These are phyloP conservation scores for Tryphoninae sp. DNA, from an alignment of 2,888 invertebrate species.

Conservation along the genomic window DNA sequence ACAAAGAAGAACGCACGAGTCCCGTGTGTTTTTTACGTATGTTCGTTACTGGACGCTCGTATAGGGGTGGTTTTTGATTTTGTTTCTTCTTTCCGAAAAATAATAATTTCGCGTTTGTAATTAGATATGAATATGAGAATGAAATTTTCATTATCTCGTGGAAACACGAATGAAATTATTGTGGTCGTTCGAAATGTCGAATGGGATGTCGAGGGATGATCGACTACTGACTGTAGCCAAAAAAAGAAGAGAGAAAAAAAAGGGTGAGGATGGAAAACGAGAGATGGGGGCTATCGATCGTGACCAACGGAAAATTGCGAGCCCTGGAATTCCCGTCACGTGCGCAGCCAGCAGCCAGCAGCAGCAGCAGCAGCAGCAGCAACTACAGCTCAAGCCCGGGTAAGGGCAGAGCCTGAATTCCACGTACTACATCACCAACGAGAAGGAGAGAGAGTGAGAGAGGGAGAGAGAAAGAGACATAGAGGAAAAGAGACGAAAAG, in stretches of 20 bases:
- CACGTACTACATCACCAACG: constrained; percentile 49
- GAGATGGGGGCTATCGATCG: constrained; percentile 47
- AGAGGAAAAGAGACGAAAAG: constrained; percentile 12
- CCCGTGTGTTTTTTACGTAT: not conserved
- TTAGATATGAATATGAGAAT: no score
- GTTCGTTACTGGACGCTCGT: no score
- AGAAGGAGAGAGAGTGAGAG: constrained; percentile 8
- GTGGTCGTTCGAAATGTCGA: not conserved
- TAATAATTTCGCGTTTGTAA: no score
- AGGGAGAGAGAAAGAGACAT: constrained; percentile 20
- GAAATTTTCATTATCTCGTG: not conserved
- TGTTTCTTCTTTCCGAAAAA: no score
- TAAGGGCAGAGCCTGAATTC: constrained; percentile 55
- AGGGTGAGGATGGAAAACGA: not conserved
- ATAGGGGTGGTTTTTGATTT: no score
- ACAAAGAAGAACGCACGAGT: not conserved
- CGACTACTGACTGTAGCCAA: not conserved
- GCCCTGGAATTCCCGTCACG: constrained; percentile 61
- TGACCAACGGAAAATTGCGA: constrained; percentile 54
- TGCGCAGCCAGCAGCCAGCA: constrained; percentile 63
- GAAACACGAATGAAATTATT: not conserved
- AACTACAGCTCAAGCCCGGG: constrained; percentile 53
- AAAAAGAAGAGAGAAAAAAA: not conserved
- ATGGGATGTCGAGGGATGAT: not conserved
- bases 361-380: constrained; percentile 50